These are phyloP conservation scores for Chelonus formosanus DNA, from an alignment of 2,888 invertebrate species.

Conservation along the genomic window DNA sequence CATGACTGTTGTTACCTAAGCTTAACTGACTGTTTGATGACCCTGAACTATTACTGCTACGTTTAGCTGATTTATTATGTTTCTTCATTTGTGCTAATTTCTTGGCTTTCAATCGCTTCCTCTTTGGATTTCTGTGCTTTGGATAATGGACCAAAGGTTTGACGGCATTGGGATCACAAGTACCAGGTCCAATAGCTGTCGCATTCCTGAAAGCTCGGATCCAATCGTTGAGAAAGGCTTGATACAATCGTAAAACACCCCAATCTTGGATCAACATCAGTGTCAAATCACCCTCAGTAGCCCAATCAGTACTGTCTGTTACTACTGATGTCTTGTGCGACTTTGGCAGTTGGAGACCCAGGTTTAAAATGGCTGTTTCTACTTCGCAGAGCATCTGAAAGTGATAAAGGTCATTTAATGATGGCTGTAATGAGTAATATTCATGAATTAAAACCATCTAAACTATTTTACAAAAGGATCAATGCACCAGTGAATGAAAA, in stretches of 20 bases:
- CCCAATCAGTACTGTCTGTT: conserved; percentile 64
- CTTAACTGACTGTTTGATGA: no score
- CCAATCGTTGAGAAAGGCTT: conserved; percentile 71
- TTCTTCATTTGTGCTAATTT: conserved; percentile 39
- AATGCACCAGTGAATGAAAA: no score
- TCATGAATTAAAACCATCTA: not conserved
- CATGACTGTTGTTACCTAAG: no score
- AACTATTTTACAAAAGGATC: no score
- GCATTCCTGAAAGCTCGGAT: conserved; percentile 66
- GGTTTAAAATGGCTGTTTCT: conserved; percentile 68
- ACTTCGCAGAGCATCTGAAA: conserved; percentile 69
- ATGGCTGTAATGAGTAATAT: no score
- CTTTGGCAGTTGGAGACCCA: conserved; percentile 59
- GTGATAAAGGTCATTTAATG: conserved; percentile 2
- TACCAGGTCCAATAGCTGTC: conserved; percentile 55
- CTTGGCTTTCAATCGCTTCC: conserved; percentile 36
- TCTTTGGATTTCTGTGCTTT: conserved; percentile 39
- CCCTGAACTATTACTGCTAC: not conserved
- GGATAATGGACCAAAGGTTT: conserved; percentile 49
- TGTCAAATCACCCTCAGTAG: conserved; percentile 67
- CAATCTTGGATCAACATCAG: conserved; percentile 71
- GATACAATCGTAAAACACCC: conserved; percentile 71
- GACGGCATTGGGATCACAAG: conserved; percentile 52
- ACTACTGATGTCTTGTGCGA: conserved; percentile 55
- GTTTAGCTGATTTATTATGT: conserved; percentile 37